Percentiles rank a stretch among this genome's conserved stretches.
phyloP scores from a whole-genome alignment of 2,113 vertebrate species.

The Empidonax traillii region DNA sequence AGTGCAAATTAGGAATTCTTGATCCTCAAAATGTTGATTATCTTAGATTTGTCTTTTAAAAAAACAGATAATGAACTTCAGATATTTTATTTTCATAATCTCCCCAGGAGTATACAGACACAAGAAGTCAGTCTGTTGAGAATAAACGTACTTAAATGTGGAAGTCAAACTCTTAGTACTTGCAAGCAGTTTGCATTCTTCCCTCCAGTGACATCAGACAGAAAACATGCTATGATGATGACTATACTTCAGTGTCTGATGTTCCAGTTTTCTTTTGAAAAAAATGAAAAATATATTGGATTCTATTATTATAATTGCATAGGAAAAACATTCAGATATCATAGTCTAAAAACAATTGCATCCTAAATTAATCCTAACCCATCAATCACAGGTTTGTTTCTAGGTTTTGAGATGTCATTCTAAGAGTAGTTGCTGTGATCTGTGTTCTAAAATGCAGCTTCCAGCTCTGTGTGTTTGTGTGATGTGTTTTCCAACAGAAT shows the following conservation, averaged over 20 bases:
- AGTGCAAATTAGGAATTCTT: not conserved
- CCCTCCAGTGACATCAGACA: not conserved
- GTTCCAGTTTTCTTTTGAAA: not conserved
- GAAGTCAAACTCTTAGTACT: not conserved
- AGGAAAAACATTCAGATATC: not conserved
- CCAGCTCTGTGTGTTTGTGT: not conserved
- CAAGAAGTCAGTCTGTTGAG: not conserved
- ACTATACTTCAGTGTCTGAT: not conserved
- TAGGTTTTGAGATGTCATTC: not conserved
- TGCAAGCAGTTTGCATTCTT: not conserved
- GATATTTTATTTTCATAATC: not conserved
- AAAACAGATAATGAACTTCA: not conserved
- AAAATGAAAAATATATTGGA: not conserved
- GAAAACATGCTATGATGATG: not conserved
- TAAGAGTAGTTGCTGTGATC: not conserved
- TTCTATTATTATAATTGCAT: not conserved
- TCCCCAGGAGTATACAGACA: not conserved
- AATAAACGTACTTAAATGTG: not conserved
- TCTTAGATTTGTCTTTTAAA: not conserved
- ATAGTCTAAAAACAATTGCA: not conserved
- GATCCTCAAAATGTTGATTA: not conserved
- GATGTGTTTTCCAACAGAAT: not conserved
- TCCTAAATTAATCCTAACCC: not conserved
- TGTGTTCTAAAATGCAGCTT: not conserved
- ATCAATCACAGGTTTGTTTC: not conserved